Percentiles rank a stretch among this genome's conserved stretches.
These are phyloP conservation scores for Myotis planiceps DNA, from an alignment of 2,797 vertebrate species.

Conservation along the genomic window DNA sequence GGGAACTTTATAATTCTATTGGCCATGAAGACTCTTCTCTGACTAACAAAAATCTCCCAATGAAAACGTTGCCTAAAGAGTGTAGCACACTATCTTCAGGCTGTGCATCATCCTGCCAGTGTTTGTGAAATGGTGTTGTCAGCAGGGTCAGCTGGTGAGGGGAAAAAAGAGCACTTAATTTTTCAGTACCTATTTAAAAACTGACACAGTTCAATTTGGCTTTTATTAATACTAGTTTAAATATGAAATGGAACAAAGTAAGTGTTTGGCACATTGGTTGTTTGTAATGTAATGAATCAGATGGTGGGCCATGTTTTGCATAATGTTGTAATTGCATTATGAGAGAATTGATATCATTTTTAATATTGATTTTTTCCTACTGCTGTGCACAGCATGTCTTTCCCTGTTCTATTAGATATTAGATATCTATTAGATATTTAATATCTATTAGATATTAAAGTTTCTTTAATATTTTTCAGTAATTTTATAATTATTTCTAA, in stretches of 20 bases:
- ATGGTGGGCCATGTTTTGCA: constrained; percentile 18
- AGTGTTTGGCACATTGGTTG: constrained; percentile 51
- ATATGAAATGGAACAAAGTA: constrained; percentile 42
- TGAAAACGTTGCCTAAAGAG: not conserved
- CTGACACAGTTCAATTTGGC: constrained; percentile 22
- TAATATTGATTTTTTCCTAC: not conserved
- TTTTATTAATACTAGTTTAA: constrained; percentile 52
- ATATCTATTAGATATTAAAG: not conserved
- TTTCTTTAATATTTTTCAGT: not conserved
- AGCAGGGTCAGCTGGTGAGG: not conserved
- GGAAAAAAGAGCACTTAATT: not conserved
- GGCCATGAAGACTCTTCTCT: not conserved
- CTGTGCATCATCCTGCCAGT: not conserved
- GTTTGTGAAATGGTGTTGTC: not conserved
- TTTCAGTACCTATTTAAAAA: constrained; percentile 28
- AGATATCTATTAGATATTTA: no score
- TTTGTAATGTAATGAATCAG: constrained; percentile 56
- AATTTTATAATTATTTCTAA: not conserved
- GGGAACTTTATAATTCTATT: not conserved
- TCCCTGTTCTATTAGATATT: not conserved
- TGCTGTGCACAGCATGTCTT: not conserved
- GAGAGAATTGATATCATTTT: not conserved
- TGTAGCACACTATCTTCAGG: not conserved
- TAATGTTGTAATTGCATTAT: not conserved
- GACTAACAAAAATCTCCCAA: not conserved